Percentiles rank a stretch among this genome's conserved stretches.
Conservation (phyloP, 1,140 invertebrate genomes). For the Teleopsis dalmanni region DNA sequence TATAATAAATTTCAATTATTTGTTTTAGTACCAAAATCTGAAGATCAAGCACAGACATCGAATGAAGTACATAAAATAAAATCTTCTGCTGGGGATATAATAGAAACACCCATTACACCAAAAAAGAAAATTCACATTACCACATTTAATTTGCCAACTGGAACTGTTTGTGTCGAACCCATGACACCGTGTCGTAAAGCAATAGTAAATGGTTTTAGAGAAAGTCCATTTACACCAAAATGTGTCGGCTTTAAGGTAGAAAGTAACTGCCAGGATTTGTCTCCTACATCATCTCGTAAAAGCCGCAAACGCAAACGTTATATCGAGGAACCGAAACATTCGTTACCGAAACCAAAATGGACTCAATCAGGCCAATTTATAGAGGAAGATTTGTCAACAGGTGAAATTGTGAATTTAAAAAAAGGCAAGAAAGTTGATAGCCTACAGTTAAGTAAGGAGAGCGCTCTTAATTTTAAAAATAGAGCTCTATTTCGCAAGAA, state of each 20-base stretch:
- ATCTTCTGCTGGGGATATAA: conserved; percentile 3
- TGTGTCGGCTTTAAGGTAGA: conserved; percentile 8
- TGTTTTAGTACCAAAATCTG: not conserved
- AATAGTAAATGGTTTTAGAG: conserved; percentile 17
- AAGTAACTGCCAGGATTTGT: not conserved
- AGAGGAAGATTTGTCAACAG: conserved; percentile 4
- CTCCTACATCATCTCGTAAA: not conserved
- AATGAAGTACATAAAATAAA: not conserved
- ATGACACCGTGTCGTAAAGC: conserved; percentile 24
- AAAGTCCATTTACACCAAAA: conserved; percentile 18
- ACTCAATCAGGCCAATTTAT: conserved; percentile 13
- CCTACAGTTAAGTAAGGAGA: not conserved
- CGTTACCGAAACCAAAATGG: conserved; percentile 15
- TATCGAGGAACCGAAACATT: conserved; percentile 1
- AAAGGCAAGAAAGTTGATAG: not conserved
- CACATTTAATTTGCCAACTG: conserved; percentile 18
- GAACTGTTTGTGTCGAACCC: conserved; percentile 27
- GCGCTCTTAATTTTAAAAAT: conserved; percentile 10
- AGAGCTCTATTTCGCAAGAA: conserved; percentile 6
- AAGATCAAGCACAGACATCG: no score
- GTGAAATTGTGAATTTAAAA: no score
- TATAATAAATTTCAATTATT: not conserved
- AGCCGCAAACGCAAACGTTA: conserved; percentile 8
- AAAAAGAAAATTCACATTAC: conserved; percentile 9
- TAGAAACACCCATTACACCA: not conserved